A percentile compares a stretch with the other conserved stretches of the same genome.
These are phyloP conservation scores for Hyla sarda DNA, from an alignment of 2,113 vertebrate species.

Conservation along the genomic window DNA sequence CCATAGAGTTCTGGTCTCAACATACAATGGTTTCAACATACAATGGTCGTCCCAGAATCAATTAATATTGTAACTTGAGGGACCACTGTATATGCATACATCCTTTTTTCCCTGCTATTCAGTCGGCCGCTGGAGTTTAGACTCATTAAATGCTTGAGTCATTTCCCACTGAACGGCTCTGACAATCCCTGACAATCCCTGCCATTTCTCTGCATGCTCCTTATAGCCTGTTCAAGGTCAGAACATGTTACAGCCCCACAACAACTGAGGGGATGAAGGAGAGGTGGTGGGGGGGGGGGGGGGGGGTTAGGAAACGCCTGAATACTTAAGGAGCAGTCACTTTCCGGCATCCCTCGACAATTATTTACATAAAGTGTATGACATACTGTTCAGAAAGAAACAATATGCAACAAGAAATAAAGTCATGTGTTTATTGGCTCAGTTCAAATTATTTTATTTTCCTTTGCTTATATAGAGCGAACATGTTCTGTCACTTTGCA, in stretches of 20 bases:
- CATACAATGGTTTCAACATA: too few species aligned
- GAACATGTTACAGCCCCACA: background rate
- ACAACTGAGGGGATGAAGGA: background rate
- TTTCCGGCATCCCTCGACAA: background rate
- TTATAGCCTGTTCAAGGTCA: slow-evolving; percentile 40
- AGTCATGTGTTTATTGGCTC: too few species aligned
- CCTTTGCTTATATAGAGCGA: too few species aligned
- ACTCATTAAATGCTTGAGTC: slow-evolving; percentile 50
- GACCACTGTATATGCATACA: too few species aligned
- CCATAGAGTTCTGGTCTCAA: too few species aligned
- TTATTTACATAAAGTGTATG: background rate
- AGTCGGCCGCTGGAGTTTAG: background rate
- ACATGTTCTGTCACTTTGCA: too few species aligned
- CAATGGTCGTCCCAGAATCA: too few species aligned
- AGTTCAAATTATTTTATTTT: too few species aligned
- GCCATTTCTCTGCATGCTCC: slow-evolving; percentile 35
- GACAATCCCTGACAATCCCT: slow-evolving; percentile 30
- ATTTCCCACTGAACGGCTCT: slow-evolving; percentile 3
- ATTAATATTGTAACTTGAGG: too few species aligned
- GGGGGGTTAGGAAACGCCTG: background rate
- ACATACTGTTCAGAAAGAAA: too few species aligned
- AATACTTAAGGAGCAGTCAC: background rate
- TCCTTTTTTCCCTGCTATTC: background rate
- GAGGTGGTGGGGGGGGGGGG: too few species aligned
- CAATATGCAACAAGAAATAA: background rate